A percentile compares a stretch with the other conserved stretches of the same genome.
Conservation (phyloP, 2,113 vertebrate species). For the Mobula hypostoma region DNA sequence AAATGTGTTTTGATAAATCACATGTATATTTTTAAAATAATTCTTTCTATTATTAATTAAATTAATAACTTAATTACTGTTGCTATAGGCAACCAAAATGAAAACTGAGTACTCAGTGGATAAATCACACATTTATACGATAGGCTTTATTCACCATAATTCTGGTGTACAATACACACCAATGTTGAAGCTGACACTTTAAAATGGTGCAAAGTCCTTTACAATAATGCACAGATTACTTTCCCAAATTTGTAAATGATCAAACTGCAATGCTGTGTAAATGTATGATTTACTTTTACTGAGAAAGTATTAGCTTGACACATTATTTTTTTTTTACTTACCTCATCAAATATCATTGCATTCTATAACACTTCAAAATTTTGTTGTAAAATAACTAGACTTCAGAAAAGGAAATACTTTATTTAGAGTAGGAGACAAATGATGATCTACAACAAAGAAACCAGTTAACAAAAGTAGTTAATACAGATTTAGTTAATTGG, state of each 20-base stretch:
- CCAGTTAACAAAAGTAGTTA: not conserved
- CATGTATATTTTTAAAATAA: not conserved
- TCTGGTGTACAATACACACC: not conserved
- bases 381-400: not conserved
- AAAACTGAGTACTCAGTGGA: not conserved
- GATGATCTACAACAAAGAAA: not conserved
- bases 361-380: not conserved
- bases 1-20: conserved; percentile 10
- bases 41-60: not conserved
- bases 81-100: not conserved
- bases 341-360: not conserved
- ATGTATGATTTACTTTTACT: not conserved
- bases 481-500: conserved; percentile 10
- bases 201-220: not conserved
- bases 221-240: not conserved
- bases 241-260: not conserved
- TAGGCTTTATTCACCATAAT: not conserved
- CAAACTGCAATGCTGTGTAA: not conserved
- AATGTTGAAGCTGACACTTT: not conserved
- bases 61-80: not conserved
- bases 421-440: not conserved
- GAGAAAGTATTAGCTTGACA: not conserved
- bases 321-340: not conserved
- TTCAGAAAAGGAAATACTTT: not conserved
- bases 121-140: not conserved